These are phyloP conservation scores for Nymphalis polychloros DNA, from an alignment of 2,888 invertebrate species.

Conservation along the genomic window DNA sequence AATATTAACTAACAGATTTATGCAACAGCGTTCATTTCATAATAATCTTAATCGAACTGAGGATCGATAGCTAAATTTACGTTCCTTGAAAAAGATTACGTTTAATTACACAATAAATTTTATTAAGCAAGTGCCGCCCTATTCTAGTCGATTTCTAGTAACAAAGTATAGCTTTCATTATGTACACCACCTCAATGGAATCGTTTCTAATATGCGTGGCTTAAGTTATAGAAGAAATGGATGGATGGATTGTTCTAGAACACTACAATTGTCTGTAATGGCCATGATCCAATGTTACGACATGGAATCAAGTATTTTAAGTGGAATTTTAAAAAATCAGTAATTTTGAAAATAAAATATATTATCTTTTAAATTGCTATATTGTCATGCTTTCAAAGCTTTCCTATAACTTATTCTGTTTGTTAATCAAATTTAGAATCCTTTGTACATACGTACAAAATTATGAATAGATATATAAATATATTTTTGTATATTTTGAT, in stretches of 20 bases:
- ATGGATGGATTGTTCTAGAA: not conserved
- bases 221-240: conserved; percentile 28
- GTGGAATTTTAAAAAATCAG: no score
- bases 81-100: conserved; percentile 32
- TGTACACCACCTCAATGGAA: conserved; percentile 36
- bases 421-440: no score
- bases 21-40: conserved; percentile 6
- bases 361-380: no score
- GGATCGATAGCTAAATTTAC: conserved; percentile 13
- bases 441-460: no score
- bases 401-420: no score
- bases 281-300: no score
- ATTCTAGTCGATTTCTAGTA: conserved; percentile 39
- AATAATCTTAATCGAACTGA: conserved; percentile 9
- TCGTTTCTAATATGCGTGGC: conserved; percentile 32
- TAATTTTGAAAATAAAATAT: no score
- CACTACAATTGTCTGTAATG: no score
- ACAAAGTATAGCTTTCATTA: conserved; percentile 40
- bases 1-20: conserved; percentile 11
- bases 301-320: no score
- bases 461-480: no score
- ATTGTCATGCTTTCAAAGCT: no score
- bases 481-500: no score
- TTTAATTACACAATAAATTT: conserved; percentile 39
- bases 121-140: conserved; percentile 39